Evolutionary conservation across 2,113 vertebrate genomes (phyloP).

Genomic region (Toxotes jaculatrix): DNA sequence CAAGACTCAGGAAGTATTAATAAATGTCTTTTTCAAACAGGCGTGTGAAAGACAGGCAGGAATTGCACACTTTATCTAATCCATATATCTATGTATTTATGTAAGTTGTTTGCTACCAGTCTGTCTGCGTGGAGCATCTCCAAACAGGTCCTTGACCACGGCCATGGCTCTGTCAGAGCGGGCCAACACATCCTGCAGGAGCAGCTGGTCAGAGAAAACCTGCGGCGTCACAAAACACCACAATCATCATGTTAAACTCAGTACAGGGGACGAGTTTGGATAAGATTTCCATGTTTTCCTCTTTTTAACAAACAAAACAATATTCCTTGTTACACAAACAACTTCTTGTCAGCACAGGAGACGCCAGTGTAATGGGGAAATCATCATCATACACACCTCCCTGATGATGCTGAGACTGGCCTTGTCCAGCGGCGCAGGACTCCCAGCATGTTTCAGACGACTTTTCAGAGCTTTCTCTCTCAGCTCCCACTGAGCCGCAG

Average conservation of each 20-base stretch:
- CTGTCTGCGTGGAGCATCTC: conserved; percentile 87
- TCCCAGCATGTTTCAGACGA: conserved; percentile 76
- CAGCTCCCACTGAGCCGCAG: conserved; percentile 89
- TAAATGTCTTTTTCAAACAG: neutral
- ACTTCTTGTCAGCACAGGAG: neutral
- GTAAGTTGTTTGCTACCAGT: conserved; percentile 81
- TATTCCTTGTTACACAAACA: neutral
- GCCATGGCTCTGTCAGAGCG: conserved; percentile 89
- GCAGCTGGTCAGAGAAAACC: conserved; percentile 92
- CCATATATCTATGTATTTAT: neutral
- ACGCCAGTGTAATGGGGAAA: neutral
- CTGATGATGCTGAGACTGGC: conserved; percentile 87
- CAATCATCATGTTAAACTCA: neutral
- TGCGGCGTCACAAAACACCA: conserved; percentile 70
- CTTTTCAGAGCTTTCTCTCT: conserved; percentile 87
- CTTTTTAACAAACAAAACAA: conserved; percentile 4
- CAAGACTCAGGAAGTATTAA: too few species aligned
- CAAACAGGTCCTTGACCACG: conserved; percentile 88
- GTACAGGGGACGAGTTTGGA: neutral
- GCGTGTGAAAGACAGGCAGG: neutral
- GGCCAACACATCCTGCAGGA: conserved; percentile 88
- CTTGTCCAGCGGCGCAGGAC: conserved; percentile 82
- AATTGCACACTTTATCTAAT: neutral
- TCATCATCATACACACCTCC: conserved; percentile 84
- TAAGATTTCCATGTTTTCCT: neutral